Evolutionary conservation across 2,797 vertebrate genomes (phyloP).

Genomic region (Sphenodon punctatus): DNA sequence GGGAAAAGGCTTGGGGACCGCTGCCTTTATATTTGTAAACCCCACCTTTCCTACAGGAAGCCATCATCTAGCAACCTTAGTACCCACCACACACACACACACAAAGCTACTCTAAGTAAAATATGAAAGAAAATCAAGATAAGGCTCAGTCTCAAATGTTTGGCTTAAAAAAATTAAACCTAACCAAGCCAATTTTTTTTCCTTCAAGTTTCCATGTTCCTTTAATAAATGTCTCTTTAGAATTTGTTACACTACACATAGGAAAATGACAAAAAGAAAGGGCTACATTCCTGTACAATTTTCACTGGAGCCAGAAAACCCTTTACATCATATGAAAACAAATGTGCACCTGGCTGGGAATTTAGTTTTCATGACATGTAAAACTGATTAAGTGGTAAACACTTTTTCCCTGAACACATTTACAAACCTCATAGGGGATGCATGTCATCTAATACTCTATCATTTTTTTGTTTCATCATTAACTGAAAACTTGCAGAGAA

Average conservation of each 20-base stretch:
- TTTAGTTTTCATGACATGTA: constrained; percentile 22
- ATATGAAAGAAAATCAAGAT: no score
- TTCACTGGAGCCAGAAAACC: constrained; percentile 1
- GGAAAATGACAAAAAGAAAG: background rate
- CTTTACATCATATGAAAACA: background rate
- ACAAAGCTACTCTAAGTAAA: no score
- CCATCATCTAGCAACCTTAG: no score
- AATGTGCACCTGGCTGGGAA: constrained; percentile 19
- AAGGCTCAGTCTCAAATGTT: no score
- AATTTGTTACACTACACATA: constrained; percentile 23
- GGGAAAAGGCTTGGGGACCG: no score
- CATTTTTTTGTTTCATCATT: constrained; percentile 28
- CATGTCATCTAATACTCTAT: background rate
- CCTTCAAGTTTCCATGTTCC: background rate
- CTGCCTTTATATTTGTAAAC: no score
- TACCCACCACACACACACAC: no score
- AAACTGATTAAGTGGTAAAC: constrained; percentile 15
- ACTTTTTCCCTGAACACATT: background rate
- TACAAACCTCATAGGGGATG: background rate
- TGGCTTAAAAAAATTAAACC: no score
- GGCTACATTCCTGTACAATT: background rate
- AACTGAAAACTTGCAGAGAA: constrained; percentile 14
- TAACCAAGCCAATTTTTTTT: no score
- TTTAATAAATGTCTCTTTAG: constrained; percentile 20
- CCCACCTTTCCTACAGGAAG: no score